Evolutionary conservation across 1,140 invertebrate species (phyloP), one percentile per base, ranked within the genome.

Genomic region (Drosophila biarmipes): DNA sequence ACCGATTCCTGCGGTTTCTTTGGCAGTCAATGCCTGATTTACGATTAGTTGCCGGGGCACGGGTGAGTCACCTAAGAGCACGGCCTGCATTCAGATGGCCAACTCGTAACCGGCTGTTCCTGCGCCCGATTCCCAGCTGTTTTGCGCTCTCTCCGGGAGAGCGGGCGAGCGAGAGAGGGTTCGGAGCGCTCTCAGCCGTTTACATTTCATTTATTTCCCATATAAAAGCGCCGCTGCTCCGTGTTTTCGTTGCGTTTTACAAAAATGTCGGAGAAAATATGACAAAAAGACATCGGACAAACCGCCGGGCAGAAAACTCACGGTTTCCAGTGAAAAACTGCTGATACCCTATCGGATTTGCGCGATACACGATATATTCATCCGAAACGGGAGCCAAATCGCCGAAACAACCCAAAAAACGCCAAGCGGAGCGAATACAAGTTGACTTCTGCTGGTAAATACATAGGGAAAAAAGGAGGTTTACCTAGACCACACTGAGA

Each of bases 391-490:
- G 15, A 51, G 8, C 12, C 15, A 31, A 34, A 17, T 12, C 15
- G 15, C n/a, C 29, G 24, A 17, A 51, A 51, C 3, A 24, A 24
- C 24, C 24, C 3, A 24, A 24, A 24, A 24, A 34, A 29, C n/a
- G 29, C 29, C 11, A 19, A 14, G n/a, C 48, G 29, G 27, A 51
- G 24, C 14, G 19, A 55, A 42, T 55, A 55, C 7, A 55, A 42
- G 38, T 27, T 42, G 21, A 55, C 38, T 55, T 42, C 53, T 42
- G 53, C 53, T 55, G 53, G 53, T 55, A 55, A 55, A 55, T 55
- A 55, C 29, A 31, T 31, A 31, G 8, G 10, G 7, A 19, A 38
- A n/a, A n/a, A 42, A 17, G 27, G 29, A 17, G 6, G 24, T 54
- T 2, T 48, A 15, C 46, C 17, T 11, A 6, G 31, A 49, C 1